These are phyloP conservation scores for Folsomia candida DNA, from an alignment of 2,888 invertebrate species.

Conservation along the genomic window DNA sequence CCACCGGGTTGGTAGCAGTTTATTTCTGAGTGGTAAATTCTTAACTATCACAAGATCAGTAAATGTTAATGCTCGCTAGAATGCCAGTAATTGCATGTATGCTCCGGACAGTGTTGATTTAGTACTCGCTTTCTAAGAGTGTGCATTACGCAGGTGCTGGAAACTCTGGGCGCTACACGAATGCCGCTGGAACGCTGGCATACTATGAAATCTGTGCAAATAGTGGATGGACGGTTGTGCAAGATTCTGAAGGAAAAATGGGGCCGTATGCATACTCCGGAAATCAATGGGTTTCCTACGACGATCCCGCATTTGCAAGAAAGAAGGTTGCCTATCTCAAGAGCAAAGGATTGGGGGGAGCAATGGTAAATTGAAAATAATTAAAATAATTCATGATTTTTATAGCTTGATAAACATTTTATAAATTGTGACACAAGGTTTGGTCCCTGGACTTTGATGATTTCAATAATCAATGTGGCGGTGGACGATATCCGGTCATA, in stretches of 20 bases:
- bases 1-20: too few relatives aligned
- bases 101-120: too few relatives aligned
- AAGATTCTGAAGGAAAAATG: constrained; percentile 59
- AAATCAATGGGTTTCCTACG: constrained; percentile 70
- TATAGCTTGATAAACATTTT: too few relatives aligned
- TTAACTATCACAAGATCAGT: too few relatives aligned
- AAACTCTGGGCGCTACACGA: constrained; percentile 66
- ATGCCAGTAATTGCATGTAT: too few relatives aligned
- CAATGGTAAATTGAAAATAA: constrained; percentile 59
- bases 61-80: too few relatives aligned
- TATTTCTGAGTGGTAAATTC: too few relatives aligned
- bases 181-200: constrained; percentile 69
- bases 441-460: constrained; percentile 61
- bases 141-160: too few relatives aligned
- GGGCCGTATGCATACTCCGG: constrained; percentile 64
- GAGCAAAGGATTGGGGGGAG: constrained; percentile 56
- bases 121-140: too few relatives aligned
- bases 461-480: constrained; percentile 54
- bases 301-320: constrained; percentile 62
- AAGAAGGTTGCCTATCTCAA: constrained; percentile 55
- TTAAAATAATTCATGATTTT: too few relatives aligned
- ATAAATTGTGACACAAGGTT: too few relatives aligned
- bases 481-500: constrained; percentile 54
- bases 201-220: constrained; percentile 66
- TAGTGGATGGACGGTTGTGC: constrained; percentile 59